Evolutionary conservation across 2,113 vertebrate genomes (phyloP), one percentile per base, ranked within the genome.

Genomic region (Bujurquina vittata): DNA sequence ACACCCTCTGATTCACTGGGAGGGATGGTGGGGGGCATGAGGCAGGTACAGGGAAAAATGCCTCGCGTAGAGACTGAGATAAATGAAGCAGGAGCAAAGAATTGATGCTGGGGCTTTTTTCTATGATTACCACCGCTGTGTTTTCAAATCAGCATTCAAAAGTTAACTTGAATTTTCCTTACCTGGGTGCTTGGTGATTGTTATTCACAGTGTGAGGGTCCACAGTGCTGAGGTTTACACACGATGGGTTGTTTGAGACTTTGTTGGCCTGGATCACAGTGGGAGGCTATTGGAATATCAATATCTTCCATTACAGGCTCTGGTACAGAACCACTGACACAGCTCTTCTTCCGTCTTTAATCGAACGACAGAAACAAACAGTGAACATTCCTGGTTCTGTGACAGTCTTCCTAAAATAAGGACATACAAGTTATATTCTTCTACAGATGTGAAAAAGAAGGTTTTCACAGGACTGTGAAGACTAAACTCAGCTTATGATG

Each of bases 211-310:
- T 37, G 46, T 26, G 63, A 78, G 46, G 37, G 55, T 67, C 33
- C 35, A 62, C 43, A 14, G 59, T 81, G 63, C 84, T 58, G 81
- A 58, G 17, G 65, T 33, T 54, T 69, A 72, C 5, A 17, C 43
- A 49, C 75, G 80, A 84, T 77, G 59, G 18, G 46, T 79, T 87
- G 72, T 80, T 84, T 83, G 88, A 80, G 56, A 90, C 52, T 65
- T 73, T 62, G 60, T 85, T 89, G 79, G 81, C 29, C 22, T 10
- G 37, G 46, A 86, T 80, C 43, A 54, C 37, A 54, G 61, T 15
- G n/a, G 33, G 57, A 23, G 58, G 31, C 6, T 79, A 14, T 78
- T 84, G 62, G 73, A 87, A 88, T 91, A 80, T 57, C 52, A 79
- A 49, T 67, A 55, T 61, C 29, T 88, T 87, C 49, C 75, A 75